Evolutionary conservation across 1,140 invertebrate genomes (phyloP), one percentile per base, ranked within the genome.

Genomic region (Megalopta genalis): DNA sequence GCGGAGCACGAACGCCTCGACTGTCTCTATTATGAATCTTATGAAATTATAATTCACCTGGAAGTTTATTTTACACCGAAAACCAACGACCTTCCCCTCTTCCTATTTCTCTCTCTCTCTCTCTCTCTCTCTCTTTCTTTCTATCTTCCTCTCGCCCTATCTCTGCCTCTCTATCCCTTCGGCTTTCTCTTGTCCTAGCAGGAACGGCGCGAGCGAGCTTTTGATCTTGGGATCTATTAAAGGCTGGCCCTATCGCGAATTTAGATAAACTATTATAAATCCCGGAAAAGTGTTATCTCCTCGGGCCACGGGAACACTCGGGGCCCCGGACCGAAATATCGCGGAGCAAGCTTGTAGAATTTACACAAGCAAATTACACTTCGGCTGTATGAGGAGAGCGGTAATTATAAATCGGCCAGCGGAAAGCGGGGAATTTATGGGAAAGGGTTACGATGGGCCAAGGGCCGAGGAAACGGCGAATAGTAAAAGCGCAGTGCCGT

Each of bases 301-400:
- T 18, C 42, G 27, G 52, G 60, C 59, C 76, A 49, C 63, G 37
- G 21, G 32, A 39, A 23, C 39, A 23, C 23, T 39, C 37, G 10
- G 18, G 21, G 52, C 54, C 21, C 23, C 63, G 16, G 6, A 39
- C 21, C 71, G 74, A 85, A 82, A 85, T 85, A 85, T 85, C 76
- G 79, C 60, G 67, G 75, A 70, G 77, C 67, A 64, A 59, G 79
- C 79, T 70, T 63, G 84, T 82, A 75, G 84, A 82, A 85, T 85
- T 85, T 85, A 85, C 83, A 85, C 83, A 85, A 85, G 84, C 79
- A 85, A 85, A 85, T 85, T 85, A 82, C 84, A 77, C 79, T 85
- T 85, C 49, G 74, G 66, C 60, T 72, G 71, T 85, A 85, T 75
- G 83, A 82, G 81, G 81, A 82, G 81, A 85, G 79, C 74, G 83